Evolutionary conservation across 2,888 invertebrate species (phyloP).

Genomic region (Acanthosepion pharaonis): DNA sequence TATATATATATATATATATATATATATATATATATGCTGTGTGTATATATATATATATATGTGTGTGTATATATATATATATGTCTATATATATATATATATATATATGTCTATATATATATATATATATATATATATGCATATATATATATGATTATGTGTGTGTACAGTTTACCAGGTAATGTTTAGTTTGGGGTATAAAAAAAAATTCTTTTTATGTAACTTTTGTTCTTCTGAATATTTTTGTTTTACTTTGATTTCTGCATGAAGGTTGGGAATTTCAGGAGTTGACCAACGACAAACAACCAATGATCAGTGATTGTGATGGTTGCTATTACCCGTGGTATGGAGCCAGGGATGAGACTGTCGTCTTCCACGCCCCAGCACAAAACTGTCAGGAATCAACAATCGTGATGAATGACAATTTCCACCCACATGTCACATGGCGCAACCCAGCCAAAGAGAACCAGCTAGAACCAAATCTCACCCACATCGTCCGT

Average conservation of each 20-base stretch:
- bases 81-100: neutral
- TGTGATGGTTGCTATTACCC: conserved; percentile 75
- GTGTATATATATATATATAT: no score
- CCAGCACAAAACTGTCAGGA: conserved; percentile 68
- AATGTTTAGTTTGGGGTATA: no score
- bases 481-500: conserved; percentile 71
- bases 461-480: conserved; percentile 68
- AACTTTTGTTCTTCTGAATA: neutral
- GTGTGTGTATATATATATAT: neutral
- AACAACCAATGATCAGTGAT: conserved; percentile 74
- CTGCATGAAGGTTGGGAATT: conserved; percentile 74
- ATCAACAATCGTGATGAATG: conserved; percentile 73
- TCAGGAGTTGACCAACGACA: conserved; percentile 72
- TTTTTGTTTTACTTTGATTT: conserved; percentile 40
- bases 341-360: conserved; percentile 74
- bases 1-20: neutral
- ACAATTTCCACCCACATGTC: conserved; percentile 75
- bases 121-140: neutral
- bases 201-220: no score
- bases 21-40: conserved; percentile 15
- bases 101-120: neutral
- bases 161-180: no score
- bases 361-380: conserved; percentile 71
- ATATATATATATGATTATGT: neutral
- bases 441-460: conserved; percentile 74